Base-by-base conservation (phyloP, 2,888 invertebrate species). In the Dimorphilus gyrociliatus region DNA sequence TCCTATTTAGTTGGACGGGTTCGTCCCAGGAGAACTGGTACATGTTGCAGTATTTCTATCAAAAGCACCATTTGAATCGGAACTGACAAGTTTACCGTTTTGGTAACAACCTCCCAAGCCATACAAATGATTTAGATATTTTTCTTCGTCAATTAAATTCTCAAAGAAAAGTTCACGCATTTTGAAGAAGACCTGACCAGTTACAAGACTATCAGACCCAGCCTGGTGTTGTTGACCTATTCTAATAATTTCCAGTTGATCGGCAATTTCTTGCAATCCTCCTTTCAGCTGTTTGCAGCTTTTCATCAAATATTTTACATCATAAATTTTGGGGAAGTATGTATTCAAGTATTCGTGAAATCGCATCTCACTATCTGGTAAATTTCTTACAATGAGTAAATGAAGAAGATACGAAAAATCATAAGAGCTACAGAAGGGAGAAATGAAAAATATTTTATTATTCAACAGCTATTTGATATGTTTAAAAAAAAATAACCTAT, bases 71-170 rank as follows among this genome's bases (percentile, higher is more conserved):
- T n/a, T n/a, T n/a, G n/a, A n/a, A n/a, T n/a, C n/a, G n/a, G n/a
- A n/a, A n/a, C n/a, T n/a, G n/a, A n/a, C n/a, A n/a, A n/a, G n/a
- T n/a, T n/a, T n/a, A n/a, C n/a, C n/a, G n/a, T n/a, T n/a, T n/a
- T n/a, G n/a, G n/a, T n/a, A n/a, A n/a, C n/a, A n/a, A n/a, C n/a
- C n/a, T n/a, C 86, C 88, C 46, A 92, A 71, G 26, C 92, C 90
- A 58, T 88, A 92, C 34, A 94, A 69, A 66, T 94, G 90, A 29
- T 92, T 92, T 55, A 80, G 80, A 63, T 84, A 84, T 60, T 92
- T 92, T 23, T 81, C 81, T 68, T 86, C 90, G 63, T 94, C 94
- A 49, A 94, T 90, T 64, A 90, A 88, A 65, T 88, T 92, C 37
- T 92, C n/a, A n/a, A n/a, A 10, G n/a, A n/a, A n/a, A n/a, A n/a